These are phyloP conservation scores for Xiphias gladius DNA, from an alignment of 2,113 vertebrate species.

Conservation along the genomic window DNA sequence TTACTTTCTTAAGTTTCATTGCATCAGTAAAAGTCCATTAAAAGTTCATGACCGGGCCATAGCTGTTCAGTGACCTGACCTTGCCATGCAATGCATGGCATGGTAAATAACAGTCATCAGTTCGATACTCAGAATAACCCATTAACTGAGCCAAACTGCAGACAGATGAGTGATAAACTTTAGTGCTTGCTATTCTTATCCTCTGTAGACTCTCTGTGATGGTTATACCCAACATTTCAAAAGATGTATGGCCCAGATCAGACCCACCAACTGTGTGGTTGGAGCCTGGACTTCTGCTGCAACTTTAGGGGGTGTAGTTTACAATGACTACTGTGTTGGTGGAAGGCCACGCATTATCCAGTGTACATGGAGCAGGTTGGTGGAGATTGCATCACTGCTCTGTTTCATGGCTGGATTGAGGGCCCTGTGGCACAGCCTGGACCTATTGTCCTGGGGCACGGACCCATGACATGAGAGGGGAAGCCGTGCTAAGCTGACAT, in stretches of 20 bases:
- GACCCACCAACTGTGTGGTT: neutral
- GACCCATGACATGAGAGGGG: slow-evolving; percentile 54
- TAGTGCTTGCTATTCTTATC: neutral
- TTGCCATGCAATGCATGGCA: neutral
- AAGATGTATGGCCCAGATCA: neutral
- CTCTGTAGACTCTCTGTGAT: neutral
- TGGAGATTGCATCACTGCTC: slow-evolving; percentile 55
- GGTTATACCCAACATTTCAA: neutral
- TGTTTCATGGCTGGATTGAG: slow-evolving; percentile 52
- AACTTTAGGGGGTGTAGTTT: slow-evolving; percentile 8
- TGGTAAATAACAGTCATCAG: neutral
- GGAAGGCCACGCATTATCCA: slow-evolving; percentile 30
- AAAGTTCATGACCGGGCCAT: neutral
- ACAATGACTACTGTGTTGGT: slow-evolving; percentile 37
- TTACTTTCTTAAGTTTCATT: neutral
- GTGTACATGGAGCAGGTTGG: slow-evolving; percentile 41
- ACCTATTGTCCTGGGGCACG: slow-evolving; percentile 59
- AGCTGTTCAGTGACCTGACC: neutral
- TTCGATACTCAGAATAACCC: neutral
- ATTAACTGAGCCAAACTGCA: slow-evolving; percentile 9
- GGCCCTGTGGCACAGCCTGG: slow-evolving; percentile 32
- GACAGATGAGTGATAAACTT: neutral
- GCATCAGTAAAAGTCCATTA: neutral
- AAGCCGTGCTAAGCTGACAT: slow-evolving; percentile 41
- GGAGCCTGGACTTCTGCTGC: neutral